Evolutionary conservation across 2,113 vertebrate genomes (phyloP).

Genomic region (Corythaeola cristata): DNA sequence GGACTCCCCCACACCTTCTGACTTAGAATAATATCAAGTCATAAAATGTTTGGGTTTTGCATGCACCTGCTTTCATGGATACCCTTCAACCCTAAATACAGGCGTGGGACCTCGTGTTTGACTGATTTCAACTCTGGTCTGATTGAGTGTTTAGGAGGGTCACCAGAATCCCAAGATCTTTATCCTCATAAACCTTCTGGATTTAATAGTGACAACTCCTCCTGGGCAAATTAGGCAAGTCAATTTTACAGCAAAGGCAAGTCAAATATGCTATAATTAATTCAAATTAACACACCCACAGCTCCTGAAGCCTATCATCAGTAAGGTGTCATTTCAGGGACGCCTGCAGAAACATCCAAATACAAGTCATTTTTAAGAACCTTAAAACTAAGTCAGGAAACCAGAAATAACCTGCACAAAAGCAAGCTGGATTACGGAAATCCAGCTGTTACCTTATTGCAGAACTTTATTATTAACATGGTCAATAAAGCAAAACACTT

Average conservation of each 20-base stretch:
- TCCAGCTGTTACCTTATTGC: background rate
- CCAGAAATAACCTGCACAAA: background rate
- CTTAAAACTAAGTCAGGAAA: background rate
- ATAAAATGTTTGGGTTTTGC: background rate
- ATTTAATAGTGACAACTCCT: background rate
- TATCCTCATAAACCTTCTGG: background rate
- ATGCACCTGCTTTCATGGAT: background rate
- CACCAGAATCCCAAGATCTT: background rate
- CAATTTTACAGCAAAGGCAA: conserved; percentile 22
- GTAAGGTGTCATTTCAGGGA: background rate
- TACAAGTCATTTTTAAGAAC: background rate
- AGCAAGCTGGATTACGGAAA: background rate
- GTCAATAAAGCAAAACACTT: background rate
- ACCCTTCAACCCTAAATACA: background rate
- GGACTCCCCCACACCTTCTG: background rate
- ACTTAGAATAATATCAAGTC: background rate
- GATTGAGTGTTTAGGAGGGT: background rate
- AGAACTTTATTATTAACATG: background rate
- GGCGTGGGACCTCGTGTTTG: rapidly evolving
- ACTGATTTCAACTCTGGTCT: background rate
- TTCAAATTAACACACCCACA: conserved; percentile 34
- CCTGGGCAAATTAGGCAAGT: background rate
- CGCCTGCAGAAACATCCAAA: background rate
- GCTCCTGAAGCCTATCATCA: background rate
- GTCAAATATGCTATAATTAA: conserved; percentile 38